Evolutionary conservation across 1,140 invertebrate species (phyloP).

Genomic region (Drosophila grimshawi): DNA sequence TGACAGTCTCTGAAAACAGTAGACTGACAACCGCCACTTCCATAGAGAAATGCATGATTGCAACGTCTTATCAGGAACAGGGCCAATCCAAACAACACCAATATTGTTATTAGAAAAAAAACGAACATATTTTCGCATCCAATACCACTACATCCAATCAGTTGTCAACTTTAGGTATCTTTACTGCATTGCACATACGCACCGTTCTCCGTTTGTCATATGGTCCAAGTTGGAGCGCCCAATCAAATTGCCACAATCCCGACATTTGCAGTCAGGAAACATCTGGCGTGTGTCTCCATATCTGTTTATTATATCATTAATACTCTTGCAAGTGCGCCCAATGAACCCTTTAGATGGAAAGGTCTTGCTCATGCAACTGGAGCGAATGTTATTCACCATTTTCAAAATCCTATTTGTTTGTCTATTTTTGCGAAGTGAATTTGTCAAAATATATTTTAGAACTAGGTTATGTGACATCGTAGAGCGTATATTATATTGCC

Average conservation of each 20-base stretch:
- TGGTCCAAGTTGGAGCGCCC: constrained; percentile 13
- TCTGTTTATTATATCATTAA: constrained; percentile 1
- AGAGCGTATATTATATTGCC: background rate
- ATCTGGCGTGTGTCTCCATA: background rate
- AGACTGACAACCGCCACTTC: constrained; percentile 41
- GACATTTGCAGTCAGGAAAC: constrained; percentile 1
- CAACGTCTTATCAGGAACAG: constrained; percentile 39
- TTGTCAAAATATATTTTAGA: background rate
- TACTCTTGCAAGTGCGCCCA: background rate
- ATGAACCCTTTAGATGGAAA: background rate
- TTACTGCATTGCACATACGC: constrained; percentile 1
- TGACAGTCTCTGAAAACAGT: constrained; percentile 33
- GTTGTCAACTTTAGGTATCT: background rate
- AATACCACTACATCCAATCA: background rate
- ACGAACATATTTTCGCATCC: constrained; percentile 2
- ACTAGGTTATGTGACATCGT: too few relatives aligned
- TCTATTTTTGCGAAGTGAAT: constrained; percentile 7
- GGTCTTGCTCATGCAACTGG: background rate
- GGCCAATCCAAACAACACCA: background rate
- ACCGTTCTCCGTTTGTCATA: constrained; percentile 3
- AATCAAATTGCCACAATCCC: constrained; percentile 24
- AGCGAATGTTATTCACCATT: background rate
- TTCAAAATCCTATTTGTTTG: background rate
- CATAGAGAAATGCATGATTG: constrained; percentile 37
- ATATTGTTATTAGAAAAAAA: constrained; percentile 2